Percentiles rank a stretch among this genome's conserved stretches.
phyloP scores from a whole-genome alignment of 2,888 invertebrate genomes.

The Clistopyga incitator region DNA sequence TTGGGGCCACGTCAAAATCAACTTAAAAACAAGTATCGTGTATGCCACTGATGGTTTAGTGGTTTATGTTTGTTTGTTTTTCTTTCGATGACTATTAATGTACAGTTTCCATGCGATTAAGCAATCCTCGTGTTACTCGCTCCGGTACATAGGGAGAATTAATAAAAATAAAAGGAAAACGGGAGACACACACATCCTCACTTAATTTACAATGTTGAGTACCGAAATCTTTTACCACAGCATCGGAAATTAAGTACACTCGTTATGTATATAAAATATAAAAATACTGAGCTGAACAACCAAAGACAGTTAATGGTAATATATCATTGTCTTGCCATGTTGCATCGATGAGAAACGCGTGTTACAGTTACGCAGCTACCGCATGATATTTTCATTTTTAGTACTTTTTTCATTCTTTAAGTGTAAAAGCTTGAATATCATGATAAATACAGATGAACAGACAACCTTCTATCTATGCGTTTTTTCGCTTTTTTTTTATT shows the following conservation, averaged over 20 bases:
- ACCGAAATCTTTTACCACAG: slow-evolving; percentile 78
- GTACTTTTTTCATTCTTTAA: slow-evolving; percentile 72
- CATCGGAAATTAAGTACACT: slow-evolving; percentile 82
- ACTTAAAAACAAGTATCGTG: slow-evolving; percentile 65
- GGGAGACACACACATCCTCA: slow-evolving; percentile 43
- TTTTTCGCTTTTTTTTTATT: slow-evolving; percentile 67
- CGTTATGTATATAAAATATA: slow-evolving; percentile 78
- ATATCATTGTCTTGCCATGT: slow-evolving; percentile 62
- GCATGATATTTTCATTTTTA: slow-evolving; percentile 58
- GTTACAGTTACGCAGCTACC: slow-evolving; percentile 64
- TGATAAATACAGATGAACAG: slow-evolving; percentile 81
- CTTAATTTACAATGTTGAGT: slow-evolving; percentile 73
- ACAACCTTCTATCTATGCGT: slow-evolving; percentile 79
- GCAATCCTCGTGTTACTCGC: slow-evolving; percentile 66
- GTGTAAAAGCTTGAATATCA: slow-evolving; percentile 83
- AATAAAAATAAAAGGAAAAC: slow-evolving; percentile 47
- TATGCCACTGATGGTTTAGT: slow-evolving; percentile 36
- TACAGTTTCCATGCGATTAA: slow-evolving; percentile 73
- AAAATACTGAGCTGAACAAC: slow-evolving; percentile 83
- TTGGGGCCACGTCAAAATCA: slow-evolving; percentile 58
- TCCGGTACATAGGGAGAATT: slow-evolving; percentile 48
- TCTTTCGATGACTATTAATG: slow-evolving; percentile 69
- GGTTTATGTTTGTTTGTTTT: slow-evolving; percentile 2
- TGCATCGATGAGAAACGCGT: slow-evolving; percentile 64
- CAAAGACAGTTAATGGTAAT: slow-evolving; percentile 67